phyloP scores from a whole-genome alignment of 2,113 vertebrate genomes.

The Copsychus sechellarum region DNA sequence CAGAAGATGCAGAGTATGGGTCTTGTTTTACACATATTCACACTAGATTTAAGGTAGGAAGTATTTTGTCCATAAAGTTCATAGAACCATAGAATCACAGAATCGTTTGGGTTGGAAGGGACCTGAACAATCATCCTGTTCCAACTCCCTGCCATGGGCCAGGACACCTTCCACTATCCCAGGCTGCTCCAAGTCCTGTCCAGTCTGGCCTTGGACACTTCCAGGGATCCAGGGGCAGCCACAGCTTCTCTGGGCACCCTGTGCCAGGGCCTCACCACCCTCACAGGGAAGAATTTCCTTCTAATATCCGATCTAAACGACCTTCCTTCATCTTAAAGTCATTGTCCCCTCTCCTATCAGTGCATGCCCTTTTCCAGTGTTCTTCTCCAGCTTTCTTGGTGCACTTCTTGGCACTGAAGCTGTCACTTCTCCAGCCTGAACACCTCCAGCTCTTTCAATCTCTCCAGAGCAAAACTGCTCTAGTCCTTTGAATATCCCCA shows the following conservation, averaged over 20 bases:
- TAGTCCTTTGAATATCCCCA: fast-evolving
- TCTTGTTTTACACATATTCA: background rate
- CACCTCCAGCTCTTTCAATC: background rate
- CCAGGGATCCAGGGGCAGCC: background rate
- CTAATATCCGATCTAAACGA: background rate
- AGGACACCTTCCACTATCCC: fast-evolving
- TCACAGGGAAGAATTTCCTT: background rate
- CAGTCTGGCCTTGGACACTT: background rate
- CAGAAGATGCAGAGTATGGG: background rate
- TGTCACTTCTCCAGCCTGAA: background rate
- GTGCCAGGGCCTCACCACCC: background rate
- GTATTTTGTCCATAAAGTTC: background rate
- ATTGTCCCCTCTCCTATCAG: background rate
- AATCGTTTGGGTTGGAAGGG: background rate
- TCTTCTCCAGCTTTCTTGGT: background rate
- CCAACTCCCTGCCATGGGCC: fast-evolving
- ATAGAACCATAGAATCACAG: background rate
- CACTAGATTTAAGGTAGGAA: background rate
- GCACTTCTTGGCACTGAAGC: background rate
- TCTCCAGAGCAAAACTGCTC: background rate
- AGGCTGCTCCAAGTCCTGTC: fast-evolving
- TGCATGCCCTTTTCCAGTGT: background rate
- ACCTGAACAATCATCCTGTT: background rate
- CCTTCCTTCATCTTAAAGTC: background rate
- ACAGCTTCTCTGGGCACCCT: background rate